Percentiles rank a stretch among this genome's conserved stretches.
Evolutionary conservation across 2,888 invertebrate genomes (phyloP).

Genomic region (Leucophenga maculata): DNA sequence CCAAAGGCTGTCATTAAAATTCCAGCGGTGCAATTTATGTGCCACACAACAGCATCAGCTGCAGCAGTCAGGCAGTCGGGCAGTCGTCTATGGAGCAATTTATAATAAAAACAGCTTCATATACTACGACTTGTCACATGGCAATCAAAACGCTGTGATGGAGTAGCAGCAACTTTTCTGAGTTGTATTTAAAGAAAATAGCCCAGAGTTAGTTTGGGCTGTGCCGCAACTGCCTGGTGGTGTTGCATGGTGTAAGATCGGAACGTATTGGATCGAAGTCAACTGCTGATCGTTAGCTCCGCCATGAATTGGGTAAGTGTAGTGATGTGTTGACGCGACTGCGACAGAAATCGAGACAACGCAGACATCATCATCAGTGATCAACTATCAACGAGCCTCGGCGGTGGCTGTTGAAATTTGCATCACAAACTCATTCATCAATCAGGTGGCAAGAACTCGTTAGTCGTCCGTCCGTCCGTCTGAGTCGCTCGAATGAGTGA

Average conservation of each 20-base stretch:
- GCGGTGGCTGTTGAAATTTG: slow-evolving; percentile 57
- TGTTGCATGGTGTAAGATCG: too few relatives aligned
- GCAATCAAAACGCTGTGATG: not conserved
- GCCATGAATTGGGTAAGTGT: slow-evolving; percentile 54
- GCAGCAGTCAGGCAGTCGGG: slow-evolving; percentile 37
- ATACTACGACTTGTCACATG: slow-evolving; percentile 32
- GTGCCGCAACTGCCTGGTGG: too few relatives aligned
- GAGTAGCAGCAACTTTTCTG: not conserved
- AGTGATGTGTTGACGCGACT: slow-evolving; percentile 46
- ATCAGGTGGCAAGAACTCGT: slow-evolving; percentile 50
- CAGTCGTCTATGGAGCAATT: slow-evolving; percentile 48
- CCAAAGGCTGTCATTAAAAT: slow-evolving; percentile 65
- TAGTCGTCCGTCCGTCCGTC: slow-evolving; percentile 9
- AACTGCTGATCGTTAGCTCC: slow-evolving; percentile 10
- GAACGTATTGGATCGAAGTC: not conserved
- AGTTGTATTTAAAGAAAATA: not conserved
- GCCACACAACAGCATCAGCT: slow-evolving; percentile 56
- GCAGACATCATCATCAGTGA: slow-evolving; percentile 19
- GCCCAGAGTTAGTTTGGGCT: too few relatives aligned
- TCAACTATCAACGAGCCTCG: slow-evolving; percentile 28
- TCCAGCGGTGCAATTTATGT: slow-evolving; percentile 63
- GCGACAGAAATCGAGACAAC: slow-evolving; percentile 42
- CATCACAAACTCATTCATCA: slow-evolving; percentile 66
- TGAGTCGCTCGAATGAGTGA: slow-evolving; percentile 18
- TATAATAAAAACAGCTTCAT: slow-evolving; percentile 64